Conservation (phyloP, 2,797 vertebrate species). For the Acomys russatus region DNA sequence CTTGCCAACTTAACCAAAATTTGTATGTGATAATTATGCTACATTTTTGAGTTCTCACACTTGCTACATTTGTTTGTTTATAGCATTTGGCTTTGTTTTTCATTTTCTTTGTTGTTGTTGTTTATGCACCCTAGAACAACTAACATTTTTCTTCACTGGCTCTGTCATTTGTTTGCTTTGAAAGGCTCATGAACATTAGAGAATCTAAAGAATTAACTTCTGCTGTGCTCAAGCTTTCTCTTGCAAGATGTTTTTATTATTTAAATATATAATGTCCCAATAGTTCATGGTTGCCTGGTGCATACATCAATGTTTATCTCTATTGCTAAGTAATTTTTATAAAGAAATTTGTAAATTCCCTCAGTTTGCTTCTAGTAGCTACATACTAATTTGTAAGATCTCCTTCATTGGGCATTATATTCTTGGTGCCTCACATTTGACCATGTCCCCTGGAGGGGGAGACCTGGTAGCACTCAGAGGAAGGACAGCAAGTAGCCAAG, state of each 20-base stretch:
- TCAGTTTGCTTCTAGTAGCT: neutral
- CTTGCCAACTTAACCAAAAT: neutral
- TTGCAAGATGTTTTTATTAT: neutral
- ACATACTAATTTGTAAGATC: neutral
- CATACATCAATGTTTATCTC: neutral
- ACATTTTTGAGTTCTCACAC: neutral
- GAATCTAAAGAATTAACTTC: neutral
- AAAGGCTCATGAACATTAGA: neutral
- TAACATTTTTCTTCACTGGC: neutral
- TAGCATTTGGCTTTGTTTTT: neutral
- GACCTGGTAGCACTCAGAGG: too few species aligned
- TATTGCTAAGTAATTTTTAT: neutral
- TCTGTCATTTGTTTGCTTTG: neutral
- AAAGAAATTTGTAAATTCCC: conserved; percentile 6
- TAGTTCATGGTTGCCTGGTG: neutral
- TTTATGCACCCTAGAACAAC: neutral
- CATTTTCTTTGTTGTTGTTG: neutral
- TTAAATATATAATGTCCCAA: neutral
- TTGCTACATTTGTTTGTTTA: neutral
- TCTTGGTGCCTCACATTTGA: too few species aligned
- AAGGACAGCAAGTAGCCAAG: too few species aligned
- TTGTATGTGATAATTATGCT: neutral
- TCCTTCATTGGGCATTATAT: conserved; percentile 10
- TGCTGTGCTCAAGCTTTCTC: neutral
- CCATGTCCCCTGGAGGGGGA: too few species aligned